Evolutionary conservation across 2,797 vertebrate genomes (phyloP), one percentile per base, ranked within the genome.

Genomic region (Hippoglossus hippoglossus): DNA sequence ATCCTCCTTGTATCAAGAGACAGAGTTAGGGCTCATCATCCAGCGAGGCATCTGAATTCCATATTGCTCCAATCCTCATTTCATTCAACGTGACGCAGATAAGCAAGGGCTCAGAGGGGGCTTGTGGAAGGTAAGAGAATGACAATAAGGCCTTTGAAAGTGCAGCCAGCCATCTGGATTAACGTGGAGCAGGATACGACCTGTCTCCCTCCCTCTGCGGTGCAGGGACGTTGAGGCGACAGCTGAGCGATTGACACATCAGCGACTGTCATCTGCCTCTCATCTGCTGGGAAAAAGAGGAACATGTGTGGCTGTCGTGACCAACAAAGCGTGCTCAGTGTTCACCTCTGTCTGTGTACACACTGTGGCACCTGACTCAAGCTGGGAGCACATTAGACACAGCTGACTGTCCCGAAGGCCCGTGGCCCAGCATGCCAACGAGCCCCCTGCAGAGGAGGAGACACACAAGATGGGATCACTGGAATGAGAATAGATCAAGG

Each of bases 131-230:
- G 84, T 87, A 85, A 82, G 57, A 55, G 86, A 87, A 86, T 85
- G 78, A 86, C 81, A 89, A 90, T 90, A 80, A 89, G 67, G 71
- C 70, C 82, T 91, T 88, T 80, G 67, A 86, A 85, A 87, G 55
- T 82, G 75, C 77, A 86, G 76, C 71, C 72, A 80, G 72, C 80
- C 79, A 74, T 84, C 80, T 79, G 75, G 81, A 75, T 85, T 80
- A 80, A 83, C 66, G 67, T 64, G 76, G 71, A 64, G 69, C 84
- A 73, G 34, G 70, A 77, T 80, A 77, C n/a, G 15, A 82, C 70
- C 64, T 47, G 61, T 70, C 79, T 75, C 77, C 59, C 63, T 63
- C 50, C 41, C 58, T 54, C 60, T n/a, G 46, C 15, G 28, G 47
- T 9, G 21, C 57, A 58, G 28, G 41, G 46, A 67, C 41, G 47